Percentiles rank a stretch among this genome's conserved stretches.
Conservation (phyloP, 1,140 invertebrate genomes). For the Megalopta genalis region DNA sequence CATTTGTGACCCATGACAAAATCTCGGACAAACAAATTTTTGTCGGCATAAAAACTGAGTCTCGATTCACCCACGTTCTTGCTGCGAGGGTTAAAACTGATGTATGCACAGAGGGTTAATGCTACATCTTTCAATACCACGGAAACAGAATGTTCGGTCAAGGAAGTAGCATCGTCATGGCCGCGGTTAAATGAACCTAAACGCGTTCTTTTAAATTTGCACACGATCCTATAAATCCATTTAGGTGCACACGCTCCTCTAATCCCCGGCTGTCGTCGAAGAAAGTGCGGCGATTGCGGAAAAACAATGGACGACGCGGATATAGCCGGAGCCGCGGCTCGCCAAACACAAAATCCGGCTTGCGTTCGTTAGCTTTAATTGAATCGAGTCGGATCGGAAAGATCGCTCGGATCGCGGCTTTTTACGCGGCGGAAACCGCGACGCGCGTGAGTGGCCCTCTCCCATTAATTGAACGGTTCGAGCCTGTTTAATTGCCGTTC, state of each 20-base stretch:
- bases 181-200: conserved; percentile 20
- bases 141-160: not conserved
- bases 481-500: not conserved
- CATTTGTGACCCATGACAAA: too few species aligned
- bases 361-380: conserved; percentile 18
- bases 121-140: too few species aligned
- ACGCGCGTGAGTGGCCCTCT: not conserved
- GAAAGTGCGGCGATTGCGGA: conserved; percentile 19
- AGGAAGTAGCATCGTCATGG: conserved; percentile 2
- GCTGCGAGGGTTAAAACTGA: too few species aligned
- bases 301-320: conserved; percentile 16
- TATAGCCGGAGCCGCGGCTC: not conserved
- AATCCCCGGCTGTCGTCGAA: not conserved
- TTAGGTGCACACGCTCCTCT: conserved; percentile 1
- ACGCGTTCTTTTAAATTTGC: conserved; percentile 32
- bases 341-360: not conserved
- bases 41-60: too few species aligned
- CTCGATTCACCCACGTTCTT: too few species aligned
- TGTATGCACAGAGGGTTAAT: too few species aligned
- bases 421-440: not conserved
- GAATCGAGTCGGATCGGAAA: not conserved
- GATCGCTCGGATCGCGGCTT: not conserved
- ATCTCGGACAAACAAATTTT: too few species aligned
- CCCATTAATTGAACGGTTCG: not conserved
- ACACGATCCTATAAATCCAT: conserved; percentile 16